phyloP scores from a whole-genome alignment of 2,888 invertebrate species.

The Orthosia gothica region DNA sequence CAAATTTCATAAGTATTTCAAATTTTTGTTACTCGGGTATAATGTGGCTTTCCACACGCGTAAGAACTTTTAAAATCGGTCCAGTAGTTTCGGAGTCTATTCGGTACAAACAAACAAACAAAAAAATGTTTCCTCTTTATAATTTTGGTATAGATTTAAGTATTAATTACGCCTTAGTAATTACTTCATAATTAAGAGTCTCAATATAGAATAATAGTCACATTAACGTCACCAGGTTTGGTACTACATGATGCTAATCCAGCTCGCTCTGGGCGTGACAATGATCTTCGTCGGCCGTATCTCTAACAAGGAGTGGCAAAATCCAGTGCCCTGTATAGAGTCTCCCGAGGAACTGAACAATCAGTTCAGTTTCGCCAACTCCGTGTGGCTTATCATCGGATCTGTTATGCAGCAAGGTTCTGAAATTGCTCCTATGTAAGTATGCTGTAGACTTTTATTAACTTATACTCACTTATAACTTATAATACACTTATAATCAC shows the following conservation, averaged over 20 bases:
- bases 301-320: slow-evolving; percentile 97
- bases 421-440: slow-evolving; percentile 96
- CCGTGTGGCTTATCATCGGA: slow-evolving; percentile 97
- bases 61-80: too few relatives aligned
- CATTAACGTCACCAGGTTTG: slow-evolving; percentile 92
- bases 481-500: too few relatives aligned
- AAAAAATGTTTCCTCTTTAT: too few relatives aligned
- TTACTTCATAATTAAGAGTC: not conserved
- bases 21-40: too few relatives aligned
- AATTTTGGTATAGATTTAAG: too few relatives aligned
- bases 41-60: too few relatives aligned
- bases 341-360: slow-evolving; percentile 96
- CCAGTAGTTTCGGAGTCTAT: too few relatives aligned
- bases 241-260: slow-evolving; percentile 96
- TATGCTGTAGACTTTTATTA: slow-evolving; percentile 21
- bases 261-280: slow-evolving; percentile 94
- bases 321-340: slow-evolving; percentile 96
- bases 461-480: not conserved
- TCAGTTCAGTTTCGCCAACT: slow-evolving; percentile 96
- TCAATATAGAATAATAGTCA: not conserved
- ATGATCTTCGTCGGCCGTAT: slow-evolving; percentile 96
- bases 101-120: too few relatives aligned
- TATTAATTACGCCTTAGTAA: too few relatives aligned
- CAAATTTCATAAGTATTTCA: too few relatives aligned
- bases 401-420: slow-evolving; percentile 97